Evolutionary conservation across 2,113 vertebrate genomes (phyloP), one percentile per base, ranked within the genome.

Genomic region (Corydoras maculifer): DNA sequence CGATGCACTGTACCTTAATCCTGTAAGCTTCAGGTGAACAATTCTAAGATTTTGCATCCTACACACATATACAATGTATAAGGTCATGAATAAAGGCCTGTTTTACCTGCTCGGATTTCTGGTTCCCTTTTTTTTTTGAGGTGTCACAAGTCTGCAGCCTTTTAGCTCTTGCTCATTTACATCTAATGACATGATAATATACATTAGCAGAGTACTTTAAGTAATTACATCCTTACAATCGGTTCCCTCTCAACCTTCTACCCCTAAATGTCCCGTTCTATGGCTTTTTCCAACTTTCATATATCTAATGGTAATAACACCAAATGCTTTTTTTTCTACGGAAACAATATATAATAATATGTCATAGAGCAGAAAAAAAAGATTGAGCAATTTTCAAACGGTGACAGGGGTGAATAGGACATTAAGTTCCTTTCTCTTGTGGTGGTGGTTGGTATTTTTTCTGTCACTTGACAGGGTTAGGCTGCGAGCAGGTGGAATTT

Each of bases 331-430:
- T 76, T 25, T 25, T 78, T 86, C 85, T 88, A 84, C 84, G 91
- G 91, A 95, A 96, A 96, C 93, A 95, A 90, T 93, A 91, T 96
- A 98, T 43, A 43, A 98, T 97, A 94, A 97, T 96, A 96, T 93
- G 93, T 93, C 93, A 92, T 87, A 88, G 31, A 69, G 61, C 15
- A 18, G 3, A 5, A 43, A 58, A 91, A 89, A 95, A 92, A 94
- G 91, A 97, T 90, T 91, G 93, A 94, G 93, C 94, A 94, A 94
- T 98, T 97, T 96, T 92, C 72, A 77, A 93, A 92, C 88, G 92
- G 90, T 85, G 86, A 90, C 72, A 88, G 91, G 91, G 92, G 91
- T 92, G 93, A 96, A 95, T 92, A 91, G 92, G 92, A 95, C 92
- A 95, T 94, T 93, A 93, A 92, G 91, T 93, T 93, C 89, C 92